These are phyloP conservation scores for Oscheius sp. DNA, from an alignment of 2,888 invertebrate genomes.

Conservation along the genomic window DNA sequence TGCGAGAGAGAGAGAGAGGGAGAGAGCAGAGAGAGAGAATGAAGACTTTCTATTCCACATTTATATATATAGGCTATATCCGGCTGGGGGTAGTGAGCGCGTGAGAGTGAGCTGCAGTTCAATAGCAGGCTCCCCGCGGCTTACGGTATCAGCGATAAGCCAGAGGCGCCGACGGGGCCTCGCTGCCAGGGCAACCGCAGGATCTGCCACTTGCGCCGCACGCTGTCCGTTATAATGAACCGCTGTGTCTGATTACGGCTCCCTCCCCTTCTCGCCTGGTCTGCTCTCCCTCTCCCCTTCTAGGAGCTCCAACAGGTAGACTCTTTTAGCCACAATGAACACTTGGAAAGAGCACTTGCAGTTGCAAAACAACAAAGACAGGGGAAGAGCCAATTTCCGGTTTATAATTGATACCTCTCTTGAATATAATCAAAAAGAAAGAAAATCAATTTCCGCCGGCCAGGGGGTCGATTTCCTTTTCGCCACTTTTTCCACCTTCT, in stretches of 20 bases:
- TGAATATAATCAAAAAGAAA: no score
- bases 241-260: not conserved
- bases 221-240: not conserved
- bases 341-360: no score
- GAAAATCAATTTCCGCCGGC: no score
- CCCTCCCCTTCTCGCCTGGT: not conserved
- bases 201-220: slow-evolving; percentile 1
- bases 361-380: no score
- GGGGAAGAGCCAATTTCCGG: no score
- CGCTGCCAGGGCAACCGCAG: slow-evolving; percentile 26
- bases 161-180: not conserved
- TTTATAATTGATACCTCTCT: no score
- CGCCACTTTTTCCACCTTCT: no score
- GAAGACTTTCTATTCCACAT: no score
- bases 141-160: slow-evolving; percentile 20
- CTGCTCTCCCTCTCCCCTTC: not conserved
- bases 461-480: no score
- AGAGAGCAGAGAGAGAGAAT: not conserved
- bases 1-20: not conserved
- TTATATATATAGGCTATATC: no score
- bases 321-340: not conserved
- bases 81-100: no score
- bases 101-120: not conserved
- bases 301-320: not conserved
- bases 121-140: slow-evolving; percentile 13